A percentile compares a stretch with the other conserved stretches of the same genome.
phyloP scores from a whole-genome alignment of 2,797 vertebrate species.

The Helarctos malayanus region DNA sequence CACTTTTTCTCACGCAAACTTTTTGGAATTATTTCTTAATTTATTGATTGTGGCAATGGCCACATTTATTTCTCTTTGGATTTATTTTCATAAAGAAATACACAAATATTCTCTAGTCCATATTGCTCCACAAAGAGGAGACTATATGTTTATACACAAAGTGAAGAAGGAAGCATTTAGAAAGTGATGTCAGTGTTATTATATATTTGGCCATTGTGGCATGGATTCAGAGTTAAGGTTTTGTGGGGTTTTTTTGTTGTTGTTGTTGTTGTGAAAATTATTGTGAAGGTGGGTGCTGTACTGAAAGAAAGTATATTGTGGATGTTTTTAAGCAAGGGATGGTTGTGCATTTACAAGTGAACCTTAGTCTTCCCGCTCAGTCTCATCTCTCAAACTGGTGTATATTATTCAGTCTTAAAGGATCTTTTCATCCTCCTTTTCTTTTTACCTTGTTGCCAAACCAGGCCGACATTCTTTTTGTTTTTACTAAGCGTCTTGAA shows the following conservation, averaged over 20 bases:
- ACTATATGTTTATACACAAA: background rate
- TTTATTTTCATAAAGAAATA: conserved; percentile 64
- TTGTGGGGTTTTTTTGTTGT: background rate
- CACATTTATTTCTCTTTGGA: conserved; percentile 45
- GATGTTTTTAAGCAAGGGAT: background rate
- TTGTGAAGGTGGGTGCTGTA: background rate
- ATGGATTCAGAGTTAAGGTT: background rate
- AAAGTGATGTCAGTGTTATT: background rate
- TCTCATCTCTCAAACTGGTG: background rate
- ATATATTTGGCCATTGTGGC: background rate
- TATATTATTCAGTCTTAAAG: conserved; percentile 45
- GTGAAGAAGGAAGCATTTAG: background rate
- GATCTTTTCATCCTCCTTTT: background rate
- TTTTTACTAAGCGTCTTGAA: conserved; percentile 37
- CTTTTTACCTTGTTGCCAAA: background rate
- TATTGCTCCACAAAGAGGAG: background rate
- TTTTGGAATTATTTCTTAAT: conserved; percentile 47
- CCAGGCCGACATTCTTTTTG: background rate
- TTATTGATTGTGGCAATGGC: background rate
- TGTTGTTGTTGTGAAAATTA: background rate
- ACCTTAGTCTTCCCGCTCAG: background rate
- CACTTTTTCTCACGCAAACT: background rate
- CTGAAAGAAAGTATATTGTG: background rate
- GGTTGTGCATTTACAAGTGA: background rate
- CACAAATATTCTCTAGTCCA: background rate